A percentile compares a stretch with the other conserved stretches of the same genome.
Conservation (phyloP, 2,113 vertebrate genomes). For the Vicugna pacos region DNA sequence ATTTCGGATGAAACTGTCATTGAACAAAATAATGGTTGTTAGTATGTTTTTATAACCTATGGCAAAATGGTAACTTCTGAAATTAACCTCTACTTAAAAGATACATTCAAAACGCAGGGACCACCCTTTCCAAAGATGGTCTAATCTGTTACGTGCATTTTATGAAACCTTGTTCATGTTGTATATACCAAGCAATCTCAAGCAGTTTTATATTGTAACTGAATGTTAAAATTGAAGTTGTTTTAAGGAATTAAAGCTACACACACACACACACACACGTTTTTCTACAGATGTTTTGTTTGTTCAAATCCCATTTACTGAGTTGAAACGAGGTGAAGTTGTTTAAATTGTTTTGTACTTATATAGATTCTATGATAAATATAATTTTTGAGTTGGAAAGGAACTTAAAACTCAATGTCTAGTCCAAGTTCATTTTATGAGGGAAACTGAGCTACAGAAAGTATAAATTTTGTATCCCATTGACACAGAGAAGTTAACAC, state of each 20-base stretch:
- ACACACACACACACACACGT: not conserved
- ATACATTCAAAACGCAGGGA: not conserved
- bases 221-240: not conserved
- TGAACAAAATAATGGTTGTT: not conserved
- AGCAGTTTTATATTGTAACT: not conserved
- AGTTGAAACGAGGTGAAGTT: not conserved
- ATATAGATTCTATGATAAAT: not conserved
- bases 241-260: not conserved
- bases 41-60: not conserved
- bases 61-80: not conserved
- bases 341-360: not conserved
- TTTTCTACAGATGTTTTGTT: not conserved
- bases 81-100: not conserved
- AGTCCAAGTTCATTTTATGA: not conserved
- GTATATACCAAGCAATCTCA: not conserved
- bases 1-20: not conserved
- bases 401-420: not conserved
- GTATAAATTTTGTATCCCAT: not conserved
- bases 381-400: not conserved
- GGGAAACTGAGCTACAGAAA: not conserved
- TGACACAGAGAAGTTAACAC: not conserved
- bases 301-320: not conserved
- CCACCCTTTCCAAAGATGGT: not conserved
- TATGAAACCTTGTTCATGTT: not conserved
- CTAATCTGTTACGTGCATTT: not conserved